Evolutionary conservation across 2,113 vertebrate genomes (phyloP).

Genomic region (Orientallactaga bullata): DNA sequence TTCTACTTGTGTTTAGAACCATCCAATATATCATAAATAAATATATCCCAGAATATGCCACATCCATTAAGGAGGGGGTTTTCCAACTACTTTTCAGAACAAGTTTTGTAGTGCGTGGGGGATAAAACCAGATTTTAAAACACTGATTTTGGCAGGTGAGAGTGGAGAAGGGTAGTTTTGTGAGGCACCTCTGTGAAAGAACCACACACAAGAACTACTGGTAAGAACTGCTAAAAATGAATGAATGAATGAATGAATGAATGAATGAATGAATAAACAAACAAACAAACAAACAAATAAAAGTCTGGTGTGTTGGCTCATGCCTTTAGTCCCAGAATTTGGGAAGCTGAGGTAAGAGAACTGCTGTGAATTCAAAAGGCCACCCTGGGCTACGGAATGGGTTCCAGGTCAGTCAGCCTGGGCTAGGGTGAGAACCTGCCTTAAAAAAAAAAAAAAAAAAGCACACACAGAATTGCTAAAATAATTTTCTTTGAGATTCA

Average conservation of each 20-base stretch:
- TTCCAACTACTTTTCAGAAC: slow-evolving; percentile 57
- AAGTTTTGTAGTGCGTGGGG: background rate
- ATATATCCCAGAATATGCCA: slow-evolving; percentile 59
- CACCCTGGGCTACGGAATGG: no score
- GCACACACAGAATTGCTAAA: background rate
- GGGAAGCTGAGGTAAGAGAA: no score
- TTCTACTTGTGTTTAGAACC: slow-evolving; percentile 41
- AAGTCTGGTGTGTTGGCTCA: no score
- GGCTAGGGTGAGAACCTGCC: background rate
- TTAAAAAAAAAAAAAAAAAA: slow-evolving; percentile 5
- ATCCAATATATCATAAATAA: slow-evolving; percentile 58
- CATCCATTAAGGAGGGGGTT: slow-evolving; percentile 51
- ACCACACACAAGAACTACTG: no score
- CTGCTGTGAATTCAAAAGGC: no score
- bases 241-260: no score
- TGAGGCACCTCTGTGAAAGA: background rate
- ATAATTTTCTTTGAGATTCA: slow-evolving; percentile 51
- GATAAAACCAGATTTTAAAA: slow-evolving; percentile 54
- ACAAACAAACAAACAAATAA: no score
- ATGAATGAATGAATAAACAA: no score
- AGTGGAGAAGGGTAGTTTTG: background rate
- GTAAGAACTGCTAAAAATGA: no score
- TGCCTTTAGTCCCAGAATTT: no score
- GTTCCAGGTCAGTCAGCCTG: no score
- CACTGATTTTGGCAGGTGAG: slow-evolving; percentile 31